Evolutionary conservation across 64 coral and sea anemone species (phyloP).

Genomic region (Montipora capricornis): DNA sequence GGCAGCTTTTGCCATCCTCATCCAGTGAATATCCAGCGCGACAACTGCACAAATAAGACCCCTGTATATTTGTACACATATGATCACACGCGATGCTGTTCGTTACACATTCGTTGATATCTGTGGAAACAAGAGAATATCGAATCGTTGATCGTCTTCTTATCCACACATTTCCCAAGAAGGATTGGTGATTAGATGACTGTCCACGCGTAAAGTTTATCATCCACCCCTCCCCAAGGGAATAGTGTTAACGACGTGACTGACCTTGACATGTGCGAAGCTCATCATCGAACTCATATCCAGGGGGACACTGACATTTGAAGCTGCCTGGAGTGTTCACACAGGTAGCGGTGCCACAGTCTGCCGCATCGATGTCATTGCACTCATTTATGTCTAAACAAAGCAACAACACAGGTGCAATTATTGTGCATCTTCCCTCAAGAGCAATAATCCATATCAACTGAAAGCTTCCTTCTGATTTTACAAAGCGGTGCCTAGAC

Average conservation of each 20-base stretch:
- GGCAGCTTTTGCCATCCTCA: slow-evolving; percentile 17
- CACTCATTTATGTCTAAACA: slow-evolving; percentile 13
- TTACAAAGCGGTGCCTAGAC: too few species aligned
- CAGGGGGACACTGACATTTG: slow-evolving; percentile 22
- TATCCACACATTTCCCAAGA: not conserved
- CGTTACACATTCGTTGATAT: slow-evolving; percentile 10
- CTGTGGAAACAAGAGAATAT: not conserved
- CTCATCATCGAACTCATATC: not conserved
- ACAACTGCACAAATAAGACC: slow-evolving; percentile 28
- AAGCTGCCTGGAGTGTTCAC: slow-evolving; percentile 34
- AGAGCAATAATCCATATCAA: too few species aligned
- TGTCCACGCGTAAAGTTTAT: too few species aligned
- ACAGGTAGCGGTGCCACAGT: slow-evolving; percentile 4
- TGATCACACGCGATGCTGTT: not conserved
- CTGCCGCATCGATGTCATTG: not conserved
- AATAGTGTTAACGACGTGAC: not conserved
- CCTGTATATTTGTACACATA: slow-evolving; percentile 14
- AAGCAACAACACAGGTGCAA: not conserved
- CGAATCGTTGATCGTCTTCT: not conserved
- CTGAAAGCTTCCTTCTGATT: too few species aligned
- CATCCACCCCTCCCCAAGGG: too few species aligned
- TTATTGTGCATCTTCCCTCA: too few species aligned
- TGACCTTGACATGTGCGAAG: slow-evolving; percentile 1
- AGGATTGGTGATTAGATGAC: too few species aligned
- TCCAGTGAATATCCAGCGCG: slow-evolving; percentile 5